Conservation (phyloP, 2,888 invertebrate genomes). For the Nesidiocoris tenuis region DNA sequence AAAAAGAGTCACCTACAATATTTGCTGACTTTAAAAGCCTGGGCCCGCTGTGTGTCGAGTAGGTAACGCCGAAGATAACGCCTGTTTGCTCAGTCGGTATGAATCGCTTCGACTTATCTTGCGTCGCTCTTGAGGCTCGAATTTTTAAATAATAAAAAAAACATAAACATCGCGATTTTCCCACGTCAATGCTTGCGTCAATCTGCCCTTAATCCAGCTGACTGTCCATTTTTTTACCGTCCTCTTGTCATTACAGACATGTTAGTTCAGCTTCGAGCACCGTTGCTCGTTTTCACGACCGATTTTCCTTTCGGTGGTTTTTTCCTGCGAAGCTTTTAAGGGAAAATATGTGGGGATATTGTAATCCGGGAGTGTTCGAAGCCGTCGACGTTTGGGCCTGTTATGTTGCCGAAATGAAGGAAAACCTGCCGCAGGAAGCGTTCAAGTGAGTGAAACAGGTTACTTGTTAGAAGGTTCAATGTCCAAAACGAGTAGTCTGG, state of each 20-base stretch:
- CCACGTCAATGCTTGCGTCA: neutral
- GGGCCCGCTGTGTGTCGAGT: neutral
- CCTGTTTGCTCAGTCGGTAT: neutral
- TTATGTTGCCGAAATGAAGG: conserved; percentile 17
- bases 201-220: neutral
- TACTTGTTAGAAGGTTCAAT: neutral
- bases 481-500: neutral
- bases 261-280: neutral
- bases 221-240: neutral
- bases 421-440: conserved; percentile 9
- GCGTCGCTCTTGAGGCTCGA: neutral
- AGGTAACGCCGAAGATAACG: neutral
- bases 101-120: neutral
- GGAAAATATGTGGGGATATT: conserved; percentile 32
- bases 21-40: no score
- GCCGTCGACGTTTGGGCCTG: neutral
- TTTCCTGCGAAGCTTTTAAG: neutral
- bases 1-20: no score
- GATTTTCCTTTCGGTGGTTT: neutral
- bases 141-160: neutral
- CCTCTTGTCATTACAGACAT: neutral
- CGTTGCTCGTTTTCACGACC: neutral
- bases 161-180: neutral
- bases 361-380: conserved; percentile 20
- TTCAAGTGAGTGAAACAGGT: conserved; percentile 4